Evolutionary conservation across 2,113 vertebrate genomes (phyloP).

Genomic region (Vulpes lagopus): DNA sequence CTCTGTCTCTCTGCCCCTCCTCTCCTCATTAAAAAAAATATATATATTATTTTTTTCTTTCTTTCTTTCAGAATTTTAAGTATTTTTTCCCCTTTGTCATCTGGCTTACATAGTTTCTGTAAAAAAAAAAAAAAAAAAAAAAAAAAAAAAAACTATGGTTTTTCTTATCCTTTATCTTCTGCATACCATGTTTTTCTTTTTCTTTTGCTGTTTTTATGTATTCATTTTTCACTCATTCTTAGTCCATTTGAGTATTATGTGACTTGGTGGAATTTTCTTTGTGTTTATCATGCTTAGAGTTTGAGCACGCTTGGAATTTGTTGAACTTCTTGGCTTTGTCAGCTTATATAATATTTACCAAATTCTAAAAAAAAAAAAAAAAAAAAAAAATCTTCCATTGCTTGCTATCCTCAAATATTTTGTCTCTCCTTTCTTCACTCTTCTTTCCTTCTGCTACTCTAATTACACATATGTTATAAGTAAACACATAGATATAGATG

Average conservation of each 20-base stretch:
- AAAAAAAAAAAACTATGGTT: not conserved
- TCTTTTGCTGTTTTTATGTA: not conserved
- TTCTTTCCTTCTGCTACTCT: not conserved
- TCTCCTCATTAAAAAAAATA: not conserved
- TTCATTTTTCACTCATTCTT: not conserved
- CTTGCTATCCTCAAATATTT: not conserved
- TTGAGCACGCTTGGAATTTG: not conserved
- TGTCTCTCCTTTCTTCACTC: not conserved
- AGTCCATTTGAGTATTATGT: not conserved
- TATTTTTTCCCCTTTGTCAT: not conserved
- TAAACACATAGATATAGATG: not conserved
- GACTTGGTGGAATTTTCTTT: not conserved
- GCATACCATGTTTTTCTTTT: not conserved
- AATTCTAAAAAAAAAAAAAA: slow-evolving; percentile 4
- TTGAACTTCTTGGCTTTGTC: not conserved
- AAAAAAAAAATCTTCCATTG: not conserved
- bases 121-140: not conserved
- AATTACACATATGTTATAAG: not conserved
- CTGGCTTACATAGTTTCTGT: not conserved
- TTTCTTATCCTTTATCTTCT: not conserved
- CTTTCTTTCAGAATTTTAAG: not conserved
- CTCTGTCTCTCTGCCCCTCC: not conserved
- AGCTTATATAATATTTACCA: not conserved
- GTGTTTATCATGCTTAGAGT: not conserved
- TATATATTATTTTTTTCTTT: not conserved